Conservation (phyloP, 1,140 invertebrate genomes). For the Papilio xuthus region DNA sequence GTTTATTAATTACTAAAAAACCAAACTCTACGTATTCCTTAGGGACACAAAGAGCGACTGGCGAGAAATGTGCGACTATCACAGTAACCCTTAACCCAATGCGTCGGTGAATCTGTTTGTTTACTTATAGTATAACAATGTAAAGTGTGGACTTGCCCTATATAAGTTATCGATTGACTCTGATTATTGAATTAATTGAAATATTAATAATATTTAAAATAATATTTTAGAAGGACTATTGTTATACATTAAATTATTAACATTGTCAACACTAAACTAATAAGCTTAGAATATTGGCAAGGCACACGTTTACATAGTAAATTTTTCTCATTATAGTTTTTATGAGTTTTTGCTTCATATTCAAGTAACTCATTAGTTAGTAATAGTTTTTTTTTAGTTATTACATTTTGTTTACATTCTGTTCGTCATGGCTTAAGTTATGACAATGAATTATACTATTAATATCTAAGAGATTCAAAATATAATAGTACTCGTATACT, state of each 20-base stretch:
- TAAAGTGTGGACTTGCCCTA: conserved; percentile 15
- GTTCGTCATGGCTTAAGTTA: not conserved
- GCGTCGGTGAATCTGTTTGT: conserved; percentile 1
- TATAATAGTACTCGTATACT: too few species aligned
- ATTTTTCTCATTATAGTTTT: not conserved
- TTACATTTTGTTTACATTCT: not conserved
- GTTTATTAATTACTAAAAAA: not conserved
- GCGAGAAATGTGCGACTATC: conserved; percentile 43
- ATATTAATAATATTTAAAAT: not conserved
- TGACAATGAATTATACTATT: not conserved
- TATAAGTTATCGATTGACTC: not conserved
- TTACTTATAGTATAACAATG: conserved; percentile 37
- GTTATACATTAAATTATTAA: too few species aligned
- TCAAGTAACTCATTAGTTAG: not conserved
- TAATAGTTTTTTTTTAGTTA: not conserved
- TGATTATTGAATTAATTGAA: not conserved
- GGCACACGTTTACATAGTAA: not conserved
- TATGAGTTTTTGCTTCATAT: not conserved
- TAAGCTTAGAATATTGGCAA: not conserved
- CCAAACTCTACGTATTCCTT: conserved; percentile 39
- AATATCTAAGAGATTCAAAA: too few species aligned
- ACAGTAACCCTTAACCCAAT: conserved; percentile 50
- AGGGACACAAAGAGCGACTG: conserved; percentile 39
- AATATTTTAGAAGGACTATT: too few species aligned
- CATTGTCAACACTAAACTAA: too few species aligned